Base-by-base conservation (phyloP, 2,113 vertebrate genomes). In the Rattus rattus region DNA sequence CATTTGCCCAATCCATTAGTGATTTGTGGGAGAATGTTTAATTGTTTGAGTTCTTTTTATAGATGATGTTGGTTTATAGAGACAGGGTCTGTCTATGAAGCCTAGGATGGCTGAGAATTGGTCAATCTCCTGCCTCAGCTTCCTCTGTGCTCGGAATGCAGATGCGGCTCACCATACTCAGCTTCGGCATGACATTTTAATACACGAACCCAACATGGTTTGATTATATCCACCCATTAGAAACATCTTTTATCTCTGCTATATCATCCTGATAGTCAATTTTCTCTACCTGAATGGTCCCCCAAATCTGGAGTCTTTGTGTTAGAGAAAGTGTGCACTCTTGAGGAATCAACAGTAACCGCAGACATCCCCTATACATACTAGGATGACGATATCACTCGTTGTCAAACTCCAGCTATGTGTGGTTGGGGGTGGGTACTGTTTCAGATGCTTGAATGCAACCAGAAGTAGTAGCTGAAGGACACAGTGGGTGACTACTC, bases 381-480 rank as follows among this genome's bases (percentile, higher is more conserved):
- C 20, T 20, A 86, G 9, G 0, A 69, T 17, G 16, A 7, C 43
- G 17, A 67, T 52, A 49, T 70, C 52, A 7, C 28, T 9, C 28
- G 67, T 36, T 20, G 8, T 20, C 39, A 0, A n/a, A 8, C 24
- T 30, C 63, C 43, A 84, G 30, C 26, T 13, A 81, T 30, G 19
- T 56, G 36, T 73, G 9, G n/a, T 22, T 43, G 3, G 3, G 47
- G 84, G 28, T 6, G 92, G 36, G 22, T 69, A 93, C 3, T 59
- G 17, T 90, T 86, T 94, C 63, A 85, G 1, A 43, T 63, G 75
- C 90, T 80, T 96, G 49, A 95, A 93, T 4, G 87, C 85, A 90
- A 69, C 24, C 59, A 79, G 54, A 91, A 75, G 63, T 43, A 90
- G 43, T n/a, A 43, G 36, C 14, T n/a, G 77, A 95, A n/a, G 59